Percentiles rank a stretch among this genome's conserved stretches.
Conservation (phyloP, 2,113 vertebrate species). For the Laticauda colubrina region DNA sequence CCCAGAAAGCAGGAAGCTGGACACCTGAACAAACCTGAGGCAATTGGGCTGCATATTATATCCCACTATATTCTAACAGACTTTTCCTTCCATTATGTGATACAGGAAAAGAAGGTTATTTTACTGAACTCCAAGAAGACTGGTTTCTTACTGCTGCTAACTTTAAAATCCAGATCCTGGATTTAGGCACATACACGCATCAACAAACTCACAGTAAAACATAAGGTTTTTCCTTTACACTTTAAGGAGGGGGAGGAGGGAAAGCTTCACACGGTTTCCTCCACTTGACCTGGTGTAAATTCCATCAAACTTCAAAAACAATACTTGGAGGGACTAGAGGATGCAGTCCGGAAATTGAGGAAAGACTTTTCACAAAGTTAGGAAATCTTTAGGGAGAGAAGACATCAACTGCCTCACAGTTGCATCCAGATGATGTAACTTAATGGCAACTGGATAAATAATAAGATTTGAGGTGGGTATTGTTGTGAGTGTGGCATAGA, state of each 20-base stretch:
- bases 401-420: slow-evolving; percentile 55
- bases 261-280: slow-evolving; percentile 72
- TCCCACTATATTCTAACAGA: slow-evolving; percentile 64
- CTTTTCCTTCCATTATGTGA: slow-evolving; percentile 71
- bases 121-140: slow-evolving; percentile 55
- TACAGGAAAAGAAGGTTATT: slow-evolving; percentile 74
- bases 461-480: slow-evolving; percentile 64
- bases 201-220: slow-evolving; percentile 74
- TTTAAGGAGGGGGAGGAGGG: slow-evolving; percentile 45
- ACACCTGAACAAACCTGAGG: slow-evolving; percentile 69
- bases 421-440: slow-evolving; percentile 67
- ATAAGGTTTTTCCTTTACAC: slow-evolving; percentile 66
- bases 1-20: slow-evolving; percentile 60
- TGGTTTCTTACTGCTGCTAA: slow-evolving; percentile 56
- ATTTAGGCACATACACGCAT: slow-evolving; percentile 68
- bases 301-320: slow-evolving; percentile 81
- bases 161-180: slow-evolving; percentile 73
- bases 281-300: slow-evolving; percentile 77
- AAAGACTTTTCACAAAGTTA: slow-evolving; percentile 76
- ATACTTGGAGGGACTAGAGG: slow-evolving; percentile 77
- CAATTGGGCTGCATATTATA: slow-evolving; percentile 60
- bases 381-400: slow-evolving; percentile 71
- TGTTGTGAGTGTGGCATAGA: slow-evolving; percentile 55
- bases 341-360: slow-evolving; percentile 78
- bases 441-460: slow-evolving; percentile 66